phyloP scores from a whole-genome alignment of 2,797 vertebrate species.

The Poliocrania exsul region DNA sequence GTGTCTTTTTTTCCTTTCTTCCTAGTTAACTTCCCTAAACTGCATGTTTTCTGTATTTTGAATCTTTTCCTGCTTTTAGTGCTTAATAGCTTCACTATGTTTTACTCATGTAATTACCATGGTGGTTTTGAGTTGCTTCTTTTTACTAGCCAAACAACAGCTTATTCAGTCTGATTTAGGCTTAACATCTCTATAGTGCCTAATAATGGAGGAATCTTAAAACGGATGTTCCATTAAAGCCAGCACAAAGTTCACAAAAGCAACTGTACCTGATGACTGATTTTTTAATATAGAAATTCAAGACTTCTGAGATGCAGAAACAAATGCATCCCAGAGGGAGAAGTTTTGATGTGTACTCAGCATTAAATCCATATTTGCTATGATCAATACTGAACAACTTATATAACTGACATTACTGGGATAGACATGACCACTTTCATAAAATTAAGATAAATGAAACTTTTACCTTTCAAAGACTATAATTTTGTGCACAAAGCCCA shows the following conservation, averaged over 20 bases:
- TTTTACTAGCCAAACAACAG: not conserved
- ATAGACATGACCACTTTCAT: not conserved
- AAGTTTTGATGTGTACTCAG: not conserved
- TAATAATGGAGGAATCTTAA: not conserved
- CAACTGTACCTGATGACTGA: not conserved
- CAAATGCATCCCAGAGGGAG: not conserved
- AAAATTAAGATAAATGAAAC: not conserved
- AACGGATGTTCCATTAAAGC: not conserved
- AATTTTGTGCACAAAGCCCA: not conserved
- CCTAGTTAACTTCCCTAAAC: not conserved
- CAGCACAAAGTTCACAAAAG: not conserved
- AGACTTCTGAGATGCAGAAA: not conserved
- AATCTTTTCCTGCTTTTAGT: not conserved
- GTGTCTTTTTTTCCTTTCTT: not conserved
- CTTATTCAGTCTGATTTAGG: not conserved
- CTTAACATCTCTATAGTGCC: not conserved
- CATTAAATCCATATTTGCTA: not conserved
- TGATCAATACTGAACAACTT: not conserved
- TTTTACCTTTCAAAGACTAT: not conserved
- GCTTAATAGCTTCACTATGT: not conserved
- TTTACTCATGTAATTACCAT: not conserved
- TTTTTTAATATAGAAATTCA: not conserved
- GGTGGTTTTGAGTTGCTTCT: not conserved
- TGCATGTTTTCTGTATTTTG: not conserved
- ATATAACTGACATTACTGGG: not conserved